phyloP scores from a whole-genome alignment of 2,113 vertebrate genomes.

The Chrysemys picta region DNA sequence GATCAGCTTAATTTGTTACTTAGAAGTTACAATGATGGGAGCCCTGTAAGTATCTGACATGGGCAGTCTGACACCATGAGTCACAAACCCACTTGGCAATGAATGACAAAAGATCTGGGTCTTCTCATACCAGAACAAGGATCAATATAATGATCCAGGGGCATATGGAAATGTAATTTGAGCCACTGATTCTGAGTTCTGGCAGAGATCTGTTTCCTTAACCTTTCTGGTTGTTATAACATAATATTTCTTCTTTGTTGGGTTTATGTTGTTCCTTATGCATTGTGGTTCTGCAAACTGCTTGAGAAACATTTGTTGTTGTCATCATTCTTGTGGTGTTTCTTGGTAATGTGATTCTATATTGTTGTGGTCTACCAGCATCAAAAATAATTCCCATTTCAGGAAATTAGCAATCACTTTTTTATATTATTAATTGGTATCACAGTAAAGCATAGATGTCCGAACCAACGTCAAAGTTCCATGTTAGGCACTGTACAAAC shows the following conservation, averaged over 20 bases:
- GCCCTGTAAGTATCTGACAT: background rate
- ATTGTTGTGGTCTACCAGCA: background rate
- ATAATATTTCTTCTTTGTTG: too few species aligned
- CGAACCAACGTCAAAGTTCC: background rate
- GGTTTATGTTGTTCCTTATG: background rate
- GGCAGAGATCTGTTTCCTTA: background rate
- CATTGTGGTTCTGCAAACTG: background rate
- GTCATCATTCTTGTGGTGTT: background rate
- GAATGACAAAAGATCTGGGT: background rate
- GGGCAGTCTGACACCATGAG: too few species aligned
- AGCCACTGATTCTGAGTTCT: background rate
- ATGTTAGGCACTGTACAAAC: background rate
- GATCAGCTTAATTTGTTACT: background rate
- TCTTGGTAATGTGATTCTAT: background rate
- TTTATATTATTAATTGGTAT: background rate
- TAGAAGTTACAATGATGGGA: background rate
- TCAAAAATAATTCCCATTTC: background rate
- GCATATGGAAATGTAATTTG: background rate
- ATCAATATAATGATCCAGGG: background rate
- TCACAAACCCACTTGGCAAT: background rate
- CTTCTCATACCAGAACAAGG: too few species aligned
- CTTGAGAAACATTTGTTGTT: background rate
- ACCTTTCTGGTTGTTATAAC: background rate
- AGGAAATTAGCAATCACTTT: background rate
- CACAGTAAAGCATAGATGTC: background rate